Base-by-base conservation (phyloP, 2,888 invertebrate species). In the Zootermopsis nevadensis region DNA sequence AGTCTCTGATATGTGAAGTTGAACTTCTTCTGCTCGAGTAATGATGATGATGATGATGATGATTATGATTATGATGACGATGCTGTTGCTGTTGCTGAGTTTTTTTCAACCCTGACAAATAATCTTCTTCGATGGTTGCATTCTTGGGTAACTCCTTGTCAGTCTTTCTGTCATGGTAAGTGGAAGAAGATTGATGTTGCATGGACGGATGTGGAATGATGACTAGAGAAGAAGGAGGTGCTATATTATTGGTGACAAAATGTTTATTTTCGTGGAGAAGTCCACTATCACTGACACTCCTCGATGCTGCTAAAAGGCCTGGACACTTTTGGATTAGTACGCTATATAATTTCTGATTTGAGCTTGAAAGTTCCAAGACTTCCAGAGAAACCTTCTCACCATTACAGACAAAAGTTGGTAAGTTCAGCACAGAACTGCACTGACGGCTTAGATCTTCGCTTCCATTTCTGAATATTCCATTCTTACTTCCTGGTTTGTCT, bases 331-430 rank as follows among this genome's bases (percentile, higher is more conserved):
- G 94, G 83, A 95, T 89, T 27, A 96, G 88, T 12, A 95, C 93
- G 83, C 94, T 93, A 88, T 95, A 95, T 38, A 94, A 93, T 85
- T 94, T 93, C 85, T 93, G 93, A 85, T 92, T 92, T 72, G 93
- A 93, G 80, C 94, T 94, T 88, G 95, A 91, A 86, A 95, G 88
- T 88, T 95, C 95, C 85, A 95, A 91, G 35, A 95, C 95, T 90
- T 96, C 96, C 10, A 94, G 88, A 2, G 80, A 81, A 38, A 81
- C 83, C 83, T 93, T 94, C 88, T 95, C 95, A 0, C 94, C 94
- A 85, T 94, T 94, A 77, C 93, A 93, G 86, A 97, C 93, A 87
- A 93, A 97, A 0, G 97, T 97, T 0, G 97, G 97, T 83, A 97
- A 90, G 87, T 95, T 95, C 22, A 97, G 94, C 86, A 97, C 91